phyloP scores from a whole-genome alignment of 30 jellyfish, hydroid and myxozoan species.

The Aurelia aurita region DNA sequence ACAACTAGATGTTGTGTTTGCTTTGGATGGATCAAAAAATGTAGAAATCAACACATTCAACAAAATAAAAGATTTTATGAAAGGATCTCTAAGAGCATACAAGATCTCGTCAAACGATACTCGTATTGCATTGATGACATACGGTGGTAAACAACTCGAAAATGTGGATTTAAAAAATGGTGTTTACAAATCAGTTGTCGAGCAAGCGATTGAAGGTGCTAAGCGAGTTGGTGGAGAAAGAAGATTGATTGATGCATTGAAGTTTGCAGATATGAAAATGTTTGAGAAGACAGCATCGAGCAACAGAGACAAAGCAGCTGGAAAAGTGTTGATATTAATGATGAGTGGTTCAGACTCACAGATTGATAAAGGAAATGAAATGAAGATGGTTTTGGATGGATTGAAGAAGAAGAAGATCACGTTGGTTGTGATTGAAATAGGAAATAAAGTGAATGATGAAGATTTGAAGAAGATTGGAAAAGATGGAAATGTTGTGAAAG shows the following conservation, averaged over 20 bases:
- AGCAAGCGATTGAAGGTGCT: slow-evolving; percentile 21
- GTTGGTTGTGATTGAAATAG: slow-evolving; percentile 37
- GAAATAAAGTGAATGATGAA: slow-evolving; percentile 21
- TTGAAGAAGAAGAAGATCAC: slow-evolving; percentile 5
- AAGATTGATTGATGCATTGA: slow-evolving; percentile 15
- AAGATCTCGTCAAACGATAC: slow-evolving; percentile 52
- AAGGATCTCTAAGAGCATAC: slow-evolving; percentile 65
- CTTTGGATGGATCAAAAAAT: too few relatives aligned
- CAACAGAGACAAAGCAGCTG: background rate
- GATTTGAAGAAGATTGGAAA: slow-evolving; percentile 3
- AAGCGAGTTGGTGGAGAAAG: slow-evolving; percentile 65
- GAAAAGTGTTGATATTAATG: slow-evolving; percentile 49
- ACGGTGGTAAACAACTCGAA: slow-evolving; percentile 25
- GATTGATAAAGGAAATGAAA: background rate
- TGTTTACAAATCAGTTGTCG: slow-evolving; percentile 12
- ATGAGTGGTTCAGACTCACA: slow-evolving; percentile 23
- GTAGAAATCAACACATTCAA: too few relatives aligned
- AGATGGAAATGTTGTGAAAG: background rate
- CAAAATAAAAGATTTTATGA: slow-evolving; percentile 45
- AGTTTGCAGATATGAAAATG: slow-evolving; percentile 16
- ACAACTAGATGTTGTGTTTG: too few relatives aligned
- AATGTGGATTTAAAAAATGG: slow-evolving; percentile 34
- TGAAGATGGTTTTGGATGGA: slow-evolving; percentile 14
- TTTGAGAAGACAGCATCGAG: slow-evolving; percentile 15
- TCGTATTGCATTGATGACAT: slow-evolving; percentile 62